A percentile compares a stretch with the other conserved stretches of the same genome.
These are phyloP conservation scores for Rhagoletis pomonella DNA, from an alignment of 1,140 invertebrate species.

Conservation along the genomic window DNA sequence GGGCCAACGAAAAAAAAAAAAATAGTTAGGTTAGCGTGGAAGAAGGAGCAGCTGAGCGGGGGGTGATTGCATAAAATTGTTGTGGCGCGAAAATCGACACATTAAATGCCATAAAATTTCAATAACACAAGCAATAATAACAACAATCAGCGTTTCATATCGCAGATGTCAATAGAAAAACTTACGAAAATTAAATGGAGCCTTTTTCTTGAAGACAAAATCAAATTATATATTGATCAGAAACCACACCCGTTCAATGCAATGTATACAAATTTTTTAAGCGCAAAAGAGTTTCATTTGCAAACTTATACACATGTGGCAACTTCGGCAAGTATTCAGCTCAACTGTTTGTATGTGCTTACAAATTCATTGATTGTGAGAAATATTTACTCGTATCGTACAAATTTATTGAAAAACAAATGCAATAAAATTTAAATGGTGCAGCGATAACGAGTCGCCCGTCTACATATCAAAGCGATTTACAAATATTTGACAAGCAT, in stretches of 20 bases:
- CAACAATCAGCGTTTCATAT: neutral
- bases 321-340: too few relatives aligned
- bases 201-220: neutral
- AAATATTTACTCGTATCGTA: neutral
- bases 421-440: neutral
- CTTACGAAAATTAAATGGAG: neutral
- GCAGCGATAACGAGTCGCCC: conserved; percentile 36
- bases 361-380: conserved; percentile 9
- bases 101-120: neutral
- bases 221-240: neutral
- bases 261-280: neutral
- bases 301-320: too few relatives aligned
- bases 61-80: neutral
- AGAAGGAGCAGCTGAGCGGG: too few relatives aligned
- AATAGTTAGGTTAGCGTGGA: too few relatives aligned
- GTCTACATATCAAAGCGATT: conserved; percentile 25
- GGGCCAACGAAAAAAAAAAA: too few relatives aligned
- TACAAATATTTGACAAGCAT: conserved; percentile 51
- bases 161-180: neutral
- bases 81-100: neutral
- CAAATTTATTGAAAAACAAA: neutral
- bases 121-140: neutral
- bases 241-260: conserved; percentile 3
- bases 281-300: too few relatives aligned
- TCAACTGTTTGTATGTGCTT: neutral